Evolutionary conservation across 2,797 vertebrate species (phyloP), one percentile per base, ranked within the genome.

Genomic region (Ptychobarbus kaznakovi): DNA sequence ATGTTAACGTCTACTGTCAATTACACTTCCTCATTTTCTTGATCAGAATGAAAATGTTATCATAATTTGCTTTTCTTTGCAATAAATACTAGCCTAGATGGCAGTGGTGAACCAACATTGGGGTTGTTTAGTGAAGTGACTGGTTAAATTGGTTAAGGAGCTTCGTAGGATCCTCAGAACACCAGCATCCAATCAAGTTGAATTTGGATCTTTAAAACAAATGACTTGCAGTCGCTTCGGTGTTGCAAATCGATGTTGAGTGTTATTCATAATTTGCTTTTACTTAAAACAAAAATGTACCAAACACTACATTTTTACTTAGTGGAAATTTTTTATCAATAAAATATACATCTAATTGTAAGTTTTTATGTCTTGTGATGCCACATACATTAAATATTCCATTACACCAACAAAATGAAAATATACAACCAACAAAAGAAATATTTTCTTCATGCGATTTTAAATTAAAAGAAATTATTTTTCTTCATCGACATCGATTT

Each of bases 41-140:
- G 25, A 83, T 66, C 61, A 40, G 32, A 83, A 25, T 66, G 22
- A 76, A 83, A 51, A 83, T 65, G 15, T 13, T 13, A 65, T 18
- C 25, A 46, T 18, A 32, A 46, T 46, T 51, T 80, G 35, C n/a
- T 73, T 40, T 44, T 22, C 25, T 18, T 70, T 22, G 18, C 32
- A 5, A n/a, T 6, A 38, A 35, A 68, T 66, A 51, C 20, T 38
- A 22, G 32, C n/a, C 15, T 65, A 20, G 77, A 32, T 46, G 25
- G 15, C 25, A 10, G 35, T n/a, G 20, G 32, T n/a, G 13, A 77
- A 42, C 53, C 20, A 16, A 16, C 11, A 13, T 38, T 22, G 49
- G 12, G 61, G 4, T 53, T 53, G 1, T 69, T 40, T 38, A 7
- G 61, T 69, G 32, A 69, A 40, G 18, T 18, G 66, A 66, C 13